These are phyloP conservation scores for Arrhopalites spinosus DNA, from an alignment of 2,888 invertebrate genomes.

Conservation along the genomic window DNA sequence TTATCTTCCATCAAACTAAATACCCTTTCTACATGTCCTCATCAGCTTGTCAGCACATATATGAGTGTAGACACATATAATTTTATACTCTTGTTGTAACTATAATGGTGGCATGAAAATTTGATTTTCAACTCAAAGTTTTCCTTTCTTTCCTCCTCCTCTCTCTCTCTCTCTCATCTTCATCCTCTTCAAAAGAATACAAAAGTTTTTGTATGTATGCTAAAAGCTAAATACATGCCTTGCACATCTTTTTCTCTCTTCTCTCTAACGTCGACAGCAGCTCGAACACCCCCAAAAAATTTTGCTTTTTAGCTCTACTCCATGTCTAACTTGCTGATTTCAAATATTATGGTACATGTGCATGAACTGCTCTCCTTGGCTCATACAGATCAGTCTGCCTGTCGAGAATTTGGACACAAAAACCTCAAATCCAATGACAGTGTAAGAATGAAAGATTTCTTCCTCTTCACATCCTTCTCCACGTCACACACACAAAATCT, in stretches of 20 bases:
- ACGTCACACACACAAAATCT: too few relatives aligned
- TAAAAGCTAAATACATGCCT: too few relatives aligned
- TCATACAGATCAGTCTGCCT: conserved; percentile 20
- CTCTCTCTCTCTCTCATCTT: conserved; percentile 12
- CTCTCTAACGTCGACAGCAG: neutral
- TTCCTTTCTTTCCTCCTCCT: conserved; percentile 10
- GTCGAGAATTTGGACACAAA: conserved; percentile 34
- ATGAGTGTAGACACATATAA: neutral
- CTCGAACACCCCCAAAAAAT: too few relatives aligned
- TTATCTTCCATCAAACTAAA: too few relatives aligned
- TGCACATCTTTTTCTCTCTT: neutral
- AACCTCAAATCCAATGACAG: conserved; percentile 34
- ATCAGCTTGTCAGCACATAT: neutral
- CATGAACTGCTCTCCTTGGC: too few relatives aligned
- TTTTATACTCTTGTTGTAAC: neutral
- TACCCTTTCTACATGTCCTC: too few relatives aligned
- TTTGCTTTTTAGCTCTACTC: too few relatives aligned
- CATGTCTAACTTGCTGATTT: too few relatives aligned
- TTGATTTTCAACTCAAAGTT: conserved; percentile 32
- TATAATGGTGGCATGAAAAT: conserved; percentile 10
- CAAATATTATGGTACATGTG: neutral
- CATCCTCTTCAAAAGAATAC: too few relatives aligned
- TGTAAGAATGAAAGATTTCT: neutral
- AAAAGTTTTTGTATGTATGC: too few relatives aligned
- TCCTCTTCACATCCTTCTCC: too few relatives aligned